Percentiles rank a stretch among this genome's conserved stretches.
These are phyloP conservation scores for Cinara cedri DNA, from an alignment of 2,888 invertebrate genomes.

Conservation along the genomic window DNA sequence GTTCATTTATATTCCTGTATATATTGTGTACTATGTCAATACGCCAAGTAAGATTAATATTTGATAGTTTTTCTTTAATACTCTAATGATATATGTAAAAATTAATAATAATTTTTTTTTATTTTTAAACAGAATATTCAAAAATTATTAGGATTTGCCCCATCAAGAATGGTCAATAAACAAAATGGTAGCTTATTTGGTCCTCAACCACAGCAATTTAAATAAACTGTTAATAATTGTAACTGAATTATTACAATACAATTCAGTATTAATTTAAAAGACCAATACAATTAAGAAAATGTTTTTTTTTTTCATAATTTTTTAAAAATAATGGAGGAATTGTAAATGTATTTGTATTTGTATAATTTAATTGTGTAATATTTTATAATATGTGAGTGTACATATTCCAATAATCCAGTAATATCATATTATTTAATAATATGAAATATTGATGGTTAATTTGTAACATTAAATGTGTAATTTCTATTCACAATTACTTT, in stretches of 20 bases:
- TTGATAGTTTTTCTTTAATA: too few species aligned
- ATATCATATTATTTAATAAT: too few species aligned
- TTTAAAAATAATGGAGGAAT: neutral
- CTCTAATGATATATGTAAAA: too few species aligned
- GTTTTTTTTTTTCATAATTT: conserved; percentile 10
- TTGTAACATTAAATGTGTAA: too few species aligned
- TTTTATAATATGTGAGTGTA: neutral
- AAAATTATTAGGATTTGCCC: conserved; percentile 94
- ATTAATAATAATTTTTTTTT: conserved; percentile 9
- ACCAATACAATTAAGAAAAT: neutral
- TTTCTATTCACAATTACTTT: too few species aligned
- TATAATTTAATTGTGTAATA: conserved; percentile 6
- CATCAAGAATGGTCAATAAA: conserved; percentile 94
- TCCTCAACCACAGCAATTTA: conserved; percentile 63
- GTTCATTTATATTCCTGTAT: conserved; percentile 98
- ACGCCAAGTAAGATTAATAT: conserved; percentile 69
- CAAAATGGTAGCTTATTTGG: conserved; percentile 89
- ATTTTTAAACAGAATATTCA: conserved; percentile 84
- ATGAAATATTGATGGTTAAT: too few species aligned
- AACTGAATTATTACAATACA: neutral
- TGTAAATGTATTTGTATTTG: conserved; percentile 20
- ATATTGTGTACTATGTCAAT: conserved; percentile 99
- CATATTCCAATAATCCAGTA: too few species aligned
- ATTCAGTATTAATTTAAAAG: conserved; percentile 13
- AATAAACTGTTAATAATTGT: conserved; percentile 30